Conservation (phyloP, 2,113 vertebrate genomes). For the Apeltes quadracus region DNA sequence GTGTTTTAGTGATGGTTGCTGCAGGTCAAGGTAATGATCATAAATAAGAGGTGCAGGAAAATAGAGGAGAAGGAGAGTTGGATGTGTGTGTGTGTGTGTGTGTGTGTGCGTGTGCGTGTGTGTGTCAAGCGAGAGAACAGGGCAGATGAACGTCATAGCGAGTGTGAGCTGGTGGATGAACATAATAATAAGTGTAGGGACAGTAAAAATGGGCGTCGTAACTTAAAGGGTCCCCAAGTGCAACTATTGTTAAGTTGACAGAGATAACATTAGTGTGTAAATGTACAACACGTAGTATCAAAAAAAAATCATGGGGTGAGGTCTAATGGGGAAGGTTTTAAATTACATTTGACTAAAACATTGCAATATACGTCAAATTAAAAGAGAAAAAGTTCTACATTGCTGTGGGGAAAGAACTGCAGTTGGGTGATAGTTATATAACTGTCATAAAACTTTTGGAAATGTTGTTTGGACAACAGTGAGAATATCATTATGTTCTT, state of each 20-base stretch:
- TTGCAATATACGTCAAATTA: background rate
- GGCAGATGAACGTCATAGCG: conserved; percentile 44
- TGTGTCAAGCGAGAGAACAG: conserved; percentile 31
- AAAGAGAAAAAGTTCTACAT: too few relatives aligned
- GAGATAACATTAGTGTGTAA: background rate
- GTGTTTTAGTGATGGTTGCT: conserved; percentile 62
- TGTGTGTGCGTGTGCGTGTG: background rate
- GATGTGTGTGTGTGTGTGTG: background rate
- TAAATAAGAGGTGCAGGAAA: conserved; percentile 66
- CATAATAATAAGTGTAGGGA: conserved; percentile 56
- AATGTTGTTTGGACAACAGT: background rate
- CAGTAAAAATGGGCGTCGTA: too few relatives aligned
- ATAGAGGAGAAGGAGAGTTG: conserved; percentile 8
- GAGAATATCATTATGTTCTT: background rate
- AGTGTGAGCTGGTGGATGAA: conserved; percentile 40
- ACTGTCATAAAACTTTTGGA: too few relatives aligned
- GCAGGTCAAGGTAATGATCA: conserved; percentile 78
- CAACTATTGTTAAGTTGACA: background rate
- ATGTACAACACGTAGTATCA: too few relatives aligned
- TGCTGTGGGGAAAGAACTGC: too few relatives aligned
- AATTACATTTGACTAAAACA: background rate
- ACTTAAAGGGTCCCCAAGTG: too few relatives aligned
- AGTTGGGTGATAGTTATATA: too few relatives aligned
- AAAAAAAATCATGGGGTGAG: too few relatives aligned
- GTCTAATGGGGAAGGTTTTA: background rate